phyloP scores from a whole-genome alignment of 2,797 vertebrate species.

The Gallinago nigripennis region DNA sequence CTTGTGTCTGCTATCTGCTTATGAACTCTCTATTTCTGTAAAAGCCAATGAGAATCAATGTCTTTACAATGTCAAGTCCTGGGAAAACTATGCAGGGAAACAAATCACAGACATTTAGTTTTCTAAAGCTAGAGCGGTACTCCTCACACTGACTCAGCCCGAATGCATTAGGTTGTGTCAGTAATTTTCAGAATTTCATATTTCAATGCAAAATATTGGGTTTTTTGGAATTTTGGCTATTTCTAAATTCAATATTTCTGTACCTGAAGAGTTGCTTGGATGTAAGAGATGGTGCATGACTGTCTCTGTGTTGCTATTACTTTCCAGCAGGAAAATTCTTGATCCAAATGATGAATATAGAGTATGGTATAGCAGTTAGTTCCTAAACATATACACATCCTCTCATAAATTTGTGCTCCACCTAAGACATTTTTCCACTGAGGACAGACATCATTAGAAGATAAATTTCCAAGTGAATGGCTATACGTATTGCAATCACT shows the following conservation, averaged over 20 bases:
- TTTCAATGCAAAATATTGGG: background rate
- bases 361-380: background rate
- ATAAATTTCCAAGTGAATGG: constrained; percentile 16
- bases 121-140: background rate
- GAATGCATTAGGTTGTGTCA: background rate
- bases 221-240: background rate
- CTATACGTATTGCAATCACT: background rate
- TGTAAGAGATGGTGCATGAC: background rate
- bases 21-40: background rate
- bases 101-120: background rate
- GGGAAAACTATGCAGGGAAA: background rate
- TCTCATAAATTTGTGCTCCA: background rate
- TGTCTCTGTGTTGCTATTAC: background rate
- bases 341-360: background rate
- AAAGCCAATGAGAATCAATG: background rate
- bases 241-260: background rate
- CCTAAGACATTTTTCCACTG: background rate
- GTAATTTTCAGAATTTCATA: background rate
- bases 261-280: background rate
- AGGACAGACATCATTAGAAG: background rate
- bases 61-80: background rate
- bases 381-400: background rate
- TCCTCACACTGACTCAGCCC: background rate
- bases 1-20: background rate
- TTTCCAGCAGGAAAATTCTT: background rate